Evolutionary conservation across 2,888 invertebrate species (phyloP).

Genomic region (Camptogramma bilineatum): DNA sequence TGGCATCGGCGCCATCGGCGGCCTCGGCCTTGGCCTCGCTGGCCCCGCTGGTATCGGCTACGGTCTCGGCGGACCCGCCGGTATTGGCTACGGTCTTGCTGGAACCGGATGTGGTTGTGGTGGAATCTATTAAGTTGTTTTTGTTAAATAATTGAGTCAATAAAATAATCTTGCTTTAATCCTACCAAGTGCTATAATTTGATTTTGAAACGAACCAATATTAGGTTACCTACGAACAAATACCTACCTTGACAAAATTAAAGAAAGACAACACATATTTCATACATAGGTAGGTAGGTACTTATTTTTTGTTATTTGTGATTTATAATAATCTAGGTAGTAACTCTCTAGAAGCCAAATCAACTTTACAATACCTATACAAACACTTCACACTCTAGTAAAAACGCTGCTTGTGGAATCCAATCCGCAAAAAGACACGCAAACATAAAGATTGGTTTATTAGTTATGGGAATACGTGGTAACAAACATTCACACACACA

Average conservation of each 20-base stretch:
- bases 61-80: slow-evolving; percentile 30
- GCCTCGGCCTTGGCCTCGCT: slow-evolving; percentile 19
- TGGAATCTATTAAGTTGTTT: slow-evolving; percentile 3
- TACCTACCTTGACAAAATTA: background rate
- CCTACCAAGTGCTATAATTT: background rate
- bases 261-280: background rate
- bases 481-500: no score
- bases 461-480: no score
- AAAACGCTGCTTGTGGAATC: no score
- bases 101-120: slow-evolving; percentile 13
- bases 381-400: no score
- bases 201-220: background rate
- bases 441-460: no score
- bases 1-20: slow-evolving; percentile 10
- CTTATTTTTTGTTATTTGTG: no score
- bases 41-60: slow-evolving; percentile 32
- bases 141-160: background rate
- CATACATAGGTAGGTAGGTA: no score
- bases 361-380: no score
- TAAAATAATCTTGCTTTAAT: background rate
- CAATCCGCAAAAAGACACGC: no score
- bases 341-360: no score
- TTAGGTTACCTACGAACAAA: background rate
- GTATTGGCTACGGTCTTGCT: background rate
- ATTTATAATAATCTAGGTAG: no score